Evolutionary conservation across 1,140 invertebrate genomes (phyloP).

Genomic region (Mya arenaria): DNA sequence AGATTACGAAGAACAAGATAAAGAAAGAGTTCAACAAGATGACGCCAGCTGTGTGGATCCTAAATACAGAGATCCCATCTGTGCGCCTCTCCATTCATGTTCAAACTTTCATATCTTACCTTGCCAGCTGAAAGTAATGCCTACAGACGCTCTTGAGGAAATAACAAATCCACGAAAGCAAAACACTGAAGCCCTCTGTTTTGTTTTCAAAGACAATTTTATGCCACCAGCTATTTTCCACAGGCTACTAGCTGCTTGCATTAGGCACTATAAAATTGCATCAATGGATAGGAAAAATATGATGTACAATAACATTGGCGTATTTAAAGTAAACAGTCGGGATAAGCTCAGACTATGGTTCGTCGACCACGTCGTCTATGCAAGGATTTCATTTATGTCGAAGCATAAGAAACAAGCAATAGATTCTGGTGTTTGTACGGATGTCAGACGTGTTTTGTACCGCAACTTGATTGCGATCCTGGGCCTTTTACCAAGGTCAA

Average conservation of each 20-base stretch:
- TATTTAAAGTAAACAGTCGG: neutral
- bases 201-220: conserved; percentile 13
- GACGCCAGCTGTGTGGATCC: neutral
- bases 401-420: too few species aligned
- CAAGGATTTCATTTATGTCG: neutral
- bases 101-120: conserved; percentile 31
- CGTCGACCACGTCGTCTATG: conserved; percentile 34
- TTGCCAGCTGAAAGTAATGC: neutral
- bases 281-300: neutral
- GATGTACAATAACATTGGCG: conserved; percentile 29
- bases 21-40: neutral
- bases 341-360: conserved; percentile 25
- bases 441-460: too few species aligned
- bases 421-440: too few species aligned
- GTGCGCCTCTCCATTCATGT: too few species aligned
- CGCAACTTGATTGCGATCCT: too few species aligned
- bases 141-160: neutral
- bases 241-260: conserved; percentile 19
- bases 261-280: neutral
- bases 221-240: conserved; percentile 44
- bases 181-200: conserved; percentile 8
- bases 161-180: neutral
- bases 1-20: neutral
- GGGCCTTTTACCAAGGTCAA: too few species aligned
- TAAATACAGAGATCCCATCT: too few species aligned